Percentiles rank a stretch among this genome's conserved stretches.
phyloP scores from a whole-genome alignment of 2,113 vertebrate genomes.

The Redunca redunca region DNA sequence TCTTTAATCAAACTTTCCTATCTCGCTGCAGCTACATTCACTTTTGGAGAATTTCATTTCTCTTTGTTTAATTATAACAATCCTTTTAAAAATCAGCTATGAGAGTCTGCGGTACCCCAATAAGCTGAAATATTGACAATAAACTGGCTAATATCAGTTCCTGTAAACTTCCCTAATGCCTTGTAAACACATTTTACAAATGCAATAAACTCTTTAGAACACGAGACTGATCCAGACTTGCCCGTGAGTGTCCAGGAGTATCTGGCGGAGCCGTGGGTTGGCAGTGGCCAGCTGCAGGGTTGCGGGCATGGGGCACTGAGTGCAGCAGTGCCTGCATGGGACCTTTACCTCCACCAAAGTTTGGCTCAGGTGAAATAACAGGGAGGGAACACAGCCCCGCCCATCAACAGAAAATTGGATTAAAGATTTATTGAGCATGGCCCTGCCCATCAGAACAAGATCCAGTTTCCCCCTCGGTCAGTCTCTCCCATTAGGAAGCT shows the following conservation, averaged over 20 bases:
- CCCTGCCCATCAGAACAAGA: not conserved
- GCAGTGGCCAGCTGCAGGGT: not conserved
- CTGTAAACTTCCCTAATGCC: conserved; percentile 43
- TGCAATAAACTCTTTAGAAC: conserved; percentile 44
- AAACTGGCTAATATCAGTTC: not conserved
- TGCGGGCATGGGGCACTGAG: not conserved
- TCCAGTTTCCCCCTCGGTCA: not conserved
- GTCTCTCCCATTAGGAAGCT: not conserved
- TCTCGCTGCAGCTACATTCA: conserved; percentile 49
- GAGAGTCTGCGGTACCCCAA: conserved; percentile 10
- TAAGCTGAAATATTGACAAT: conserved; percentile 55
- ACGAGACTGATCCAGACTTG: not conserved
- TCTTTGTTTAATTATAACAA: conserved; percentile 55
- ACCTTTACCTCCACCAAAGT: not conserved
- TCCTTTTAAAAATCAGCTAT: conserved; percentile 36
- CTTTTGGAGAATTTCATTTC: conserved; percentile 65
- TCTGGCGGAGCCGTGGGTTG: rapidly evolving
- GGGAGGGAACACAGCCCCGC: not conserved
- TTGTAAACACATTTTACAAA: conserved; percentile 58
- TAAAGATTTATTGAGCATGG: not conserved
- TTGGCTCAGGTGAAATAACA: not conserved
- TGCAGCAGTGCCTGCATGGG: not conserved
- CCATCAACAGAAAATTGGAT: not conserved
- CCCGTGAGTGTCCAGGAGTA: not conserved
- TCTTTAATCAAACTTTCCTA: conserved; percentile 55